phyloP scores from a whole-genome alignment of 2,113 vertebrate species.

The Halichoeres trimaculatus region DNA sequence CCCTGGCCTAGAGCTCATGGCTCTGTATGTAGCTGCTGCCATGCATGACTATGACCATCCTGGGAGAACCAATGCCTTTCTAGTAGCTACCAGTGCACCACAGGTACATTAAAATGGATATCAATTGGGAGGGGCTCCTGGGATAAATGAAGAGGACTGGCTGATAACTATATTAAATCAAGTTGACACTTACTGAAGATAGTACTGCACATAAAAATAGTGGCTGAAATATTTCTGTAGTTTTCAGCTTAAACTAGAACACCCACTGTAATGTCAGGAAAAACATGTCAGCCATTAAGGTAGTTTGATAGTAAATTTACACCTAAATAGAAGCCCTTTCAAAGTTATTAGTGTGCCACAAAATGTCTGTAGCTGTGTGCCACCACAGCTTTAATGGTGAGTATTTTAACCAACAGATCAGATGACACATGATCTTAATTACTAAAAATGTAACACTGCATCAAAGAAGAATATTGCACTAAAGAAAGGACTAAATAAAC shows the following conservation, averaged over 20 bases:
- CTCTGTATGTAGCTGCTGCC: slow-evolving; percentile 95
- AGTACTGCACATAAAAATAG: too few relatives aligned
- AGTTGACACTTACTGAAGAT: too few relatives aligned
- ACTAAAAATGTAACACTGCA: background rate
- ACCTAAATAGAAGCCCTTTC: too few relatives aligned
- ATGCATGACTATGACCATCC: slow-evolving; percentile 99
- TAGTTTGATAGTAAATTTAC: background rate
- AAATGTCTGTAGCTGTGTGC: background rate
- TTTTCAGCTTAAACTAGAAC: background rate
- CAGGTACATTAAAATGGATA: slow-evolving; percentile 77
- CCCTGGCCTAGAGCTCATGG: slow-evolving; percentile 96
- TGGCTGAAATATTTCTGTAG: background rate
- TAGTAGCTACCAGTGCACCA: slow-evolving; percentile 96
- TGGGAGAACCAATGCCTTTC: slow-evolving; percentile 96
- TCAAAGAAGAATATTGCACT: too few relatives aligned
- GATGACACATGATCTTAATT: background rate
- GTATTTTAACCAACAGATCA: background rate
- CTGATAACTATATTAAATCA: too few relatives aligned
- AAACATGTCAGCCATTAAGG: background rate
- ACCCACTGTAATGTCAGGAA: background rate
- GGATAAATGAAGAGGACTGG: too few relatives aligned
- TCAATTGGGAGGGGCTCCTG: background rate
- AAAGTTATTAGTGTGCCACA: background rate
- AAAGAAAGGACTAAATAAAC: too few relatives aligned
- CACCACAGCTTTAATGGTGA: background rate